Base-by-base conservation (phyloP, 1,140 invertebrate species). In the silkworm (Bombyx mori) region DNA sequence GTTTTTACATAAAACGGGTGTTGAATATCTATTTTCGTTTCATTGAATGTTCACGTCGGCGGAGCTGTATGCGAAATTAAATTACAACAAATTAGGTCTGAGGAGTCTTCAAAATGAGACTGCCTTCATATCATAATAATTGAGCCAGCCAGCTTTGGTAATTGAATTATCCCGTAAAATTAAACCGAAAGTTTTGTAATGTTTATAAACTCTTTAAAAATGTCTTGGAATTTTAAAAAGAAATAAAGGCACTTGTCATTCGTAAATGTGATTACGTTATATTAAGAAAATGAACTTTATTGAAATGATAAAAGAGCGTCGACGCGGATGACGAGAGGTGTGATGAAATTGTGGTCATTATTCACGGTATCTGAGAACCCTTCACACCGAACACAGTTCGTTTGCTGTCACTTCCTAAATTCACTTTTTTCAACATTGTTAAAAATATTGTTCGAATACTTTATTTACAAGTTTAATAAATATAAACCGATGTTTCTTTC, bases 301-400 rank as follows among this genome's bases (percentile, higher is more conserved):
- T 60, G 61, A 58, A 60, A 61, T 63, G 61, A 62, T 58, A 66
- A 63, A 54, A 48, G 57, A 56, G 57, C 56, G 63, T 60, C 45
- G 26, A 35, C 4, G 43, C 52, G 57, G 57, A 44, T 57, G 57
- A 54, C 46, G 43, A 52, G 52, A 56, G 61, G 58, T 60, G 58
- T 62, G 59, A 61, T 43, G 56, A 63, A 63, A 63, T 61, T 63
- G 57, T 61, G 48, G 55, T 61, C 61, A 69, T 69, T 65, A 69
- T 54, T 63, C 61, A 61, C 49, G 58, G 56, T 56, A 58, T 63
- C 57, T 57, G 12, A 35, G 54, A 51, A 54, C 52, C 44, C 26
- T 35, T 54, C 58, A 61, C 60, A 56, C 60, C 60, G 60, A 66
- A 62, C 56, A 54, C 50, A 35, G 52, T 56, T 54, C 53, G 49